Evolutionary conservation across 2,888 invertebrate genomes (phyloP).

Genomic region (Rhagophthalmus giganteus): DNA sequence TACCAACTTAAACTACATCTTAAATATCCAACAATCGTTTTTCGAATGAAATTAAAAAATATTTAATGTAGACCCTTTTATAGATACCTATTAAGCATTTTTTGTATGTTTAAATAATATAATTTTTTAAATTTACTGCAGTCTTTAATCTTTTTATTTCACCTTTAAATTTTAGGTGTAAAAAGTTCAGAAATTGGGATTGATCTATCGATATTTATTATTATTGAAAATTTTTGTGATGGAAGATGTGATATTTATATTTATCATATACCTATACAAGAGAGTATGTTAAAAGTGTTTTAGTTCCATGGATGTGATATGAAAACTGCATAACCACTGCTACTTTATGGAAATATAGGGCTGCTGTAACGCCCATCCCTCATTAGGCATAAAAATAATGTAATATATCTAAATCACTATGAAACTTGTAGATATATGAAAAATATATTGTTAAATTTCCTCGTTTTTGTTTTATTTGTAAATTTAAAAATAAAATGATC

Average conservation of each 20-base stretch:
- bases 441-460: slow-evolving; percentile 55
- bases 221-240: slow-evolving; percentile 38
- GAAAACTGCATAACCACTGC: slow-evolving; percentile 37
- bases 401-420: slow-evolving; percentile 51
- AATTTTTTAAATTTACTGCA: too few species aligned
- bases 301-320: slow-evolving; percentile 41
- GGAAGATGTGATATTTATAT: slow-evolving; percentile 38
- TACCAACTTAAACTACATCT: too few species aligned
- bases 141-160: too few species aligned
- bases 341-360: slow-evolving; percentile 43
- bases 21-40: too few species aligned
- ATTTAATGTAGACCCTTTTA: too few species aligned
- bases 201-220: slow-evolving; percentile 9
- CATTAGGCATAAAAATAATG: slow-evolving; percentile 47
- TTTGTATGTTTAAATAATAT: too few species aligned
- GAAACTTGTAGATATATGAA: slow-evolving; percentile 54
- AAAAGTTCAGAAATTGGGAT: too few species aligned
- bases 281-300: slow-evolving; percentile 27
- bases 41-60: too few species aligned
- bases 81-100: too few species aligned
- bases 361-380: slow-evolving; percentile 44
- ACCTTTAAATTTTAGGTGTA: too few species aligned
- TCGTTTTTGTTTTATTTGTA: slow-evolving; percentile 44
- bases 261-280: slow-evolving; percentile 13
- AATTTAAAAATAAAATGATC: too few species aligned